A percentile compares a stretch with the other conserved stretches of the same genome.
Conservation (phyloP, 64 coral and sea anemone genomes). For the Montipora foliosa region DNA sequence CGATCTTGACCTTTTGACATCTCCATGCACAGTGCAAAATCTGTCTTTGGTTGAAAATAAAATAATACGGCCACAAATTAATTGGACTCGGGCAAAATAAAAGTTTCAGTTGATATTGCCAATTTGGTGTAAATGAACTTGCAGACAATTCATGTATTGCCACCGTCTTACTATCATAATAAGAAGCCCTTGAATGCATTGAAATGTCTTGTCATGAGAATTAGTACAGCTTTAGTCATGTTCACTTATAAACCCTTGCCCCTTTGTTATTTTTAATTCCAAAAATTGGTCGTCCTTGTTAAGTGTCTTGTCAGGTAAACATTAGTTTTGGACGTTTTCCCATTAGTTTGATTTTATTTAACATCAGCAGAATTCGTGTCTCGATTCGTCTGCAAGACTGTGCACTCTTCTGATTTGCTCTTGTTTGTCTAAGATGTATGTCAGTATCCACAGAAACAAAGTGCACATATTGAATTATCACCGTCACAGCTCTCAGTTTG, state of each 20-base stretch:
- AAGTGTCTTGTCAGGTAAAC: constrained; percentile 1
- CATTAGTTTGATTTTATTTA: too few relatives aligned
- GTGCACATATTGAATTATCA: too few relatives aligned
- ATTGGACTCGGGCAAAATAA: background rate
- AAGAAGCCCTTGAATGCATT: background rate
- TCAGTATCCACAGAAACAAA: too few relatives aligned
- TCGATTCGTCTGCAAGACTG: too few relatives aligned
- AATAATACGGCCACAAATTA: background rate
- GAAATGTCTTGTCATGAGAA: background rate
- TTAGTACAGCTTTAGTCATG: background rate
- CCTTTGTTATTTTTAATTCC: background rate
- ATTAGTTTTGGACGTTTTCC: background rate
- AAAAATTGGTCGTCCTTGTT: background rate
- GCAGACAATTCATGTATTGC: background rate
- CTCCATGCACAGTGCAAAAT: too few relatives aligned
- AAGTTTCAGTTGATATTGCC: background rate
- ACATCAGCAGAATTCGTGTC: background rate
- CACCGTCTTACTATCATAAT: too few relatives aligned
- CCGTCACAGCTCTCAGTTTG: too few relatives aligned
- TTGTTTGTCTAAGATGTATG: too few relatives aligned
- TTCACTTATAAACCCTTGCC: background rate
- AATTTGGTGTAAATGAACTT: background rate
- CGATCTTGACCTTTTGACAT: background rate
- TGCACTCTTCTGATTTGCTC: too few relatives aligned
- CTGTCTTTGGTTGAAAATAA: background rate